These are phyloP conservation scores for Odontophorus gujanensis DNA, from an alignment of 2,113 vertebrate genomes.

Conservation along the genomic window DNA sequence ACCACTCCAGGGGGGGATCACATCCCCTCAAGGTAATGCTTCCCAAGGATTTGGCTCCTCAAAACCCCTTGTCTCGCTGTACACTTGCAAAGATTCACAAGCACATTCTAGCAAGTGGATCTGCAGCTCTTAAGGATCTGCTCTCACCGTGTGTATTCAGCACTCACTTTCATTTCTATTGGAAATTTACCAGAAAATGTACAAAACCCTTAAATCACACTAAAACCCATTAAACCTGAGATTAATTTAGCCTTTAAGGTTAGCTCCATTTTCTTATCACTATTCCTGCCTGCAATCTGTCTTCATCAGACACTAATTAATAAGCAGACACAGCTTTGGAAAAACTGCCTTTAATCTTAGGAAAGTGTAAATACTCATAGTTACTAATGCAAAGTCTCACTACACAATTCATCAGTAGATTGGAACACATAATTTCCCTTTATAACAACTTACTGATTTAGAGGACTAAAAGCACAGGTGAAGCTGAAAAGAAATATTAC, in stretches of 20 bases:
- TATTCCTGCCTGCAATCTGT: slow-evolving; percentile 77
- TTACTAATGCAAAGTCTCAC: slow-evolving; percentile 76
- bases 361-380: slow-evolving; percentile 69
- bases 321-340: slow-evolving; percentile 70
- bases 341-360: slow-evolving; percentile 79
- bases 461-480: slow-evolving; percentile 67
- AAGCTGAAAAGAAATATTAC: slow-evolving; percentile 66
- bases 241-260: slow-evolving; percentile 76
- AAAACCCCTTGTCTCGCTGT: not conserved
- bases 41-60: not conserved
- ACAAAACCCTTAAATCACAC: slow-evolving; percentile 64
- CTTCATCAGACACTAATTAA: slow-evolving; percentile 79
- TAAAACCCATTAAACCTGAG: slow-evolving; percentile 69
- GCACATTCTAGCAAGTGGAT: not conserved
- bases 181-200: slow-evolving; percentile 67
- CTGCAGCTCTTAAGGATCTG: slow-evolving; percentile 20
- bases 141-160: slow-evolving; percentile 59
- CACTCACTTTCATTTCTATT: slow-evolving; percentile 59
- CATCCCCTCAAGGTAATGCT: not conserved
- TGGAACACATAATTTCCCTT: slow-evolving; percentile 69
- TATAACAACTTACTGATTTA: slow-evolving; percentile 61
- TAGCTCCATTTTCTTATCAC: slow-evolving; percentile 75
- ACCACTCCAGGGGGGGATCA: not conserved
- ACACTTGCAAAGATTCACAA: slow-evolving; percentile 18
- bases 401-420: slow-evolving; percentile 70